A percentile compares a stretch with the other conserved stretches of the same genome.
Conservation (phyloP, 2,888 invertebrate species). For the Macrosoma leucophasiata region DNA sequence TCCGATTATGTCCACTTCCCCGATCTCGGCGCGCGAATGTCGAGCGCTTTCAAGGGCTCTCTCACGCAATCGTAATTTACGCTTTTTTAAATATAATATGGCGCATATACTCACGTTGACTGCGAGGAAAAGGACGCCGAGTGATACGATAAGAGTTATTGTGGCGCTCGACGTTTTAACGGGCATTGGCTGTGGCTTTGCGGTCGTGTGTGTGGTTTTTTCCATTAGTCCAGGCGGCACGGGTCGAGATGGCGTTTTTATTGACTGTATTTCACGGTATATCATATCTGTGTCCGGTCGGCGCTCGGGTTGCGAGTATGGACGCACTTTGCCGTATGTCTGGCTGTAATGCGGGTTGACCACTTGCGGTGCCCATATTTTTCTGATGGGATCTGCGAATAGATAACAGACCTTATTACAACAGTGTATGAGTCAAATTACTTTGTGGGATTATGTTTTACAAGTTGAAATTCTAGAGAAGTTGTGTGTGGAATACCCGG, state of each 20-base stretch:
- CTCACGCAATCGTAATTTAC: constrained; percentile 71
- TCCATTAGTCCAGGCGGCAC: constrained; percentile 49
- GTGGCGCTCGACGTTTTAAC: constrained; percentile 76
- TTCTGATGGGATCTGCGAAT: constrained; percentile 45
- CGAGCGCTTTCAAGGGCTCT: constrained; percentile 57
- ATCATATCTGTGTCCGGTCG: constrained; percentile 45
- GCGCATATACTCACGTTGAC: constrained; percentile 83
- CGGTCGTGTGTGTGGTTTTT: constrained; percentile 43
- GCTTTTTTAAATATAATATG: constrained; percentile 80
- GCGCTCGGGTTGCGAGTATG: constrained; percentile 39
- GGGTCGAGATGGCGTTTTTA: constrained; percentile 51
- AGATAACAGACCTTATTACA: constrained; percentile 5
- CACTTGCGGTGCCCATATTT: constrained; percentile 44
- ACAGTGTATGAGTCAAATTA: neutral
- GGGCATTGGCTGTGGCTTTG: constrained; percentile 44
- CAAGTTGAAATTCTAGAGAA: too few relatives aligned
- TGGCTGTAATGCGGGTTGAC: constrained; percentile 39
- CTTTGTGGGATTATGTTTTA: neutral
- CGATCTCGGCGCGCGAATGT: constrained; percentile 67
- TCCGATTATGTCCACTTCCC: constrained; percentile 66
- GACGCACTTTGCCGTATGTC: constrained; percentile 47
- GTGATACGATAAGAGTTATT: constrained; percentile 77
- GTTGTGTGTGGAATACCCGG: too few relatives aligned
- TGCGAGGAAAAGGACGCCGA: constrained; percentile 82
- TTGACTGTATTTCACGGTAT: constrained; percentile 57